Base-by-base conservation (phyloP, 1,140 invertebrate genomes). In the Lepidotrigona ventralis region DNA sequence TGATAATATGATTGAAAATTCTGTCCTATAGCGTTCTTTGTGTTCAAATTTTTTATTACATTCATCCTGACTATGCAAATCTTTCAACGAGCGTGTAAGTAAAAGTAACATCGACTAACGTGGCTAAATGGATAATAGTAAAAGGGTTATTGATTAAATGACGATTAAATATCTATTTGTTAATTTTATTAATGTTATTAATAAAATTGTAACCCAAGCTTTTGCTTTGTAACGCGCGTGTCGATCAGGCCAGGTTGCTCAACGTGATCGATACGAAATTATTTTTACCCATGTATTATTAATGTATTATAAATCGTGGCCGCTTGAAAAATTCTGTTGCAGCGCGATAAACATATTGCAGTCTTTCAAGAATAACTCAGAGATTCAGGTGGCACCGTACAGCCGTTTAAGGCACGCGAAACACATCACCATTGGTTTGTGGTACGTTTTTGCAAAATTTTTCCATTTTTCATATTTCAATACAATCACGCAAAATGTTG, bases 331-430 rank as follows among this genome's bases (percentile, higher is more conserved):
- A 84, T 89, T 70, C 29, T 83, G 72, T 95, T 95, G n/a, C 91
- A 96, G 95, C 39, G 93, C 93, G 5, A 91, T 93, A 72, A 93
- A 93, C 80, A 95, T 96, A 90, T 89, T 95, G 56, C 92, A 90
- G 26, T 90, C 94, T 33, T 95, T 94, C 79, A 92, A 93, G 77
- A 88, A 92, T 77, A 93, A 93, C 83, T 85, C 89, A 17, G 94
- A 95, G 8, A 93, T 95, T 69, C 90, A 91, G 68, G 92, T 96
- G 63, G 89, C 91, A 1, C 90, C 87, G 60, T 96, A 95, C 81
- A 95, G 89, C 84, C 81, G 90, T 2, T 91, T 95, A 69, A 92
- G 91, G 84, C 95, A 95, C 90, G 95, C 95, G 0, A 81, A 90
- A 6, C 84, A 89, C 0, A 84, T 90, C n/a, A 91, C 90, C 39